Base-by-base conservation (phyloP, 2,113 vertebrate species). In the Oophaga pumilio region DNA sequence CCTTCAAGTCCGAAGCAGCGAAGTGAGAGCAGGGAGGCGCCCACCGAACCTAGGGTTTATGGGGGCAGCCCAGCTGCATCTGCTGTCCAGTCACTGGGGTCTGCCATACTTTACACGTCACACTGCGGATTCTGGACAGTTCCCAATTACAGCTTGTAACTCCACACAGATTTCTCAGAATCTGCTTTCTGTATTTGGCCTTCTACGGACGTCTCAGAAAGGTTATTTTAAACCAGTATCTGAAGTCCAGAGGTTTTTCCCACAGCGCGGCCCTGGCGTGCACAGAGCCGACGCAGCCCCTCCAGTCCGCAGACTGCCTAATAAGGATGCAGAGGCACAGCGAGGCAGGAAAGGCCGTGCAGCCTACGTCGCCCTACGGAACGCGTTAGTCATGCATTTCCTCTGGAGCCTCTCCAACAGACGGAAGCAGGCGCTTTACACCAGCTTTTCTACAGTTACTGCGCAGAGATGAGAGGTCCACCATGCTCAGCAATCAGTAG, bases 301-400 rank as follows among this genome's bases (percentile, higher is more conserved):
- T 73, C 52, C 22, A 18, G n/a, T 69, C 53, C 50, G 59, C 93
- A 95, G 93, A 94, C 95, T 93, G 92, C 97, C 97, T 97, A 97
- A 98, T 98, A 99, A 97, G 98, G 97, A 78, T 89, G 89, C 90
- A 74, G 77, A 87, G 91, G 17, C 28, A 85, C 93, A 91, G 92
- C 90, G 91, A 97, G 96, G 91, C 92, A 97, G 96, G 95, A 98
- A 98, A 95, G 92, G 90, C 94, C 93, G 93, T 96, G 96, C 96
- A 97, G 95, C 93, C 97, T 95, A 98, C 94, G 92, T 95, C 90
- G 91, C 89, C 57, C 90, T 89, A 90, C 93, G 96, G 96, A 97
- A 97, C 95, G 89, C 90, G 96, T 97, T 96, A 97, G 95, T 98
- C 97, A 98, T 91, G 89, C 84, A 93, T 92, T 91, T 97, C 95